phyloP scores from a whole-genome alignment of 2,888 invertebrate species.

The Ischnus inquisitorius region DNA sequence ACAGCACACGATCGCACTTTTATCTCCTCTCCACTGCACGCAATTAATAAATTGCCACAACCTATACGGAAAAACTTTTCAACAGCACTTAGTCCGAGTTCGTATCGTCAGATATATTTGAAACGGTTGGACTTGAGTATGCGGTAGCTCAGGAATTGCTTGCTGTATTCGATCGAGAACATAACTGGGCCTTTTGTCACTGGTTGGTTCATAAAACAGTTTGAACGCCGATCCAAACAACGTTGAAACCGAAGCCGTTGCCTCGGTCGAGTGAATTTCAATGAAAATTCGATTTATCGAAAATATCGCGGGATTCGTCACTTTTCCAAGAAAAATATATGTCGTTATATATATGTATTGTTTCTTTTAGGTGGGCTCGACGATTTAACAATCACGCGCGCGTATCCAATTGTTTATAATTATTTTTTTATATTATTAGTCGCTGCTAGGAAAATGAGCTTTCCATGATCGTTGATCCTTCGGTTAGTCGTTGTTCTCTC shows the following conservation, averaged over 20 bases:
- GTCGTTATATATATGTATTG: background rate
- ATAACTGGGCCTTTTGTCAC: constrained; percentile 81
- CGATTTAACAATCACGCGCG: background rate
- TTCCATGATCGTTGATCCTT: constrained; percentile 52
- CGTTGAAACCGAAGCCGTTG: constrained; percentile 38
- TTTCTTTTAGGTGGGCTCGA: background rate
- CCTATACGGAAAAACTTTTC: constrained; percentile 54
- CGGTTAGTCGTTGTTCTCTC: background rate
- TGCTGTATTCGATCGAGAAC: constrained; percentile 85
- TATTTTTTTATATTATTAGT: constrained; percentile 9
- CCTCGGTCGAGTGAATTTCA: constrained; percentile 2
- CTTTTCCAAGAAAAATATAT: background rate
- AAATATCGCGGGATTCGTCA: background rate
- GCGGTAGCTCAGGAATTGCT: constrained; percentile 85
- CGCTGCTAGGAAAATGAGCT: constrained; percentile 63
- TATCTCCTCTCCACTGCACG: constrained; percentile 12
- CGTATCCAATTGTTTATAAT: background rate
- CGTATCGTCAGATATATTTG: constrained; percentile 85
- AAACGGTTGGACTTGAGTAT: constrained; percentile 85
- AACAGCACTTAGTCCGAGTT: constrained; percentile 83
- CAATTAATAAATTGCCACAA: constrained; percentile 31
- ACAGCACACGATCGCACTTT: constrained; percentile 55
- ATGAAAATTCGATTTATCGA: background rate
- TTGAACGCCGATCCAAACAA: constrained; percentile 25
- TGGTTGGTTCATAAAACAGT: constrained; percentile 69